Evolutionary conservation across 2,113 vertebrate genomes (phyloP).

Genomic region (Taxidea taxus): DNA sequence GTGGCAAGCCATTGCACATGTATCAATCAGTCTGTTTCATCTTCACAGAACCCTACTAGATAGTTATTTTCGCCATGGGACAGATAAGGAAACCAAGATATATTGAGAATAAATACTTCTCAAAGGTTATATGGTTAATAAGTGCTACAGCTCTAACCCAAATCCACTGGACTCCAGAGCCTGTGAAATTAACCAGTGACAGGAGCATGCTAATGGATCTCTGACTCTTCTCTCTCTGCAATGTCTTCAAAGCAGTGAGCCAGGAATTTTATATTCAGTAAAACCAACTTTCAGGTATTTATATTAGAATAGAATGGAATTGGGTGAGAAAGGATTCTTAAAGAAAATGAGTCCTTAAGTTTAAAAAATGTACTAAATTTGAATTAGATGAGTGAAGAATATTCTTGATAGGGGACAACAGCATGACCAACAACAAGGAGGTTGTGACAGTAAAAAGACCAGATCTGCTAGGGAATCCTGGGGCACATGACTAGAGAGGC

Average conservation of each 20-base stretch:
- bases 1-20: not conserved
- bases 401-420: not conserved
- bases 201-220: not conserved
- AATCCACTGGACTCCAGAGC: not conserved
- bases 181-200: not conserved
- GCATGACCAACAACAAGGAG: not conserved
- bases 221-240: not conserved
- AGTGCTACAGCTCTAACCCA: not conserved
- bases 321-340: not conserved
- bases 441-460: not conserved
- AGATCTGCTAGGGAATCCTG: not conserved
- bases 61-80: not conserved
- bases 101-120: not conserved
- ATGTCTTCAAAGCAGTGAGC: slow-evolving; percentile 21
- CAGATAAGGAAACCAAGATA: slow-evolving; percentile 3
- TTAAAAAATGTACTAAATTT: not conserved
- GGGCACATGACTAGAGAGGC: not conserved
- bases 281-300: slow-evolving; percentile 15
- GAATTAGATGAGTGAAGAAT: not conserved
- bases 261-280: not conserved
- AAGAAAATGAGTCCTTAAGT: not conserved
- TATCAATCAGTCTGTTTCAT: not conserved
- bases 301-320: not conserved
- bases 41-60: not conserved
- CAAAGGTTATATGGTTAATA: not conserved